Base-by-base conservation (phyloP, 2,113 vertebrate genomes). In the Hippocampus guttulatus region DNA sequence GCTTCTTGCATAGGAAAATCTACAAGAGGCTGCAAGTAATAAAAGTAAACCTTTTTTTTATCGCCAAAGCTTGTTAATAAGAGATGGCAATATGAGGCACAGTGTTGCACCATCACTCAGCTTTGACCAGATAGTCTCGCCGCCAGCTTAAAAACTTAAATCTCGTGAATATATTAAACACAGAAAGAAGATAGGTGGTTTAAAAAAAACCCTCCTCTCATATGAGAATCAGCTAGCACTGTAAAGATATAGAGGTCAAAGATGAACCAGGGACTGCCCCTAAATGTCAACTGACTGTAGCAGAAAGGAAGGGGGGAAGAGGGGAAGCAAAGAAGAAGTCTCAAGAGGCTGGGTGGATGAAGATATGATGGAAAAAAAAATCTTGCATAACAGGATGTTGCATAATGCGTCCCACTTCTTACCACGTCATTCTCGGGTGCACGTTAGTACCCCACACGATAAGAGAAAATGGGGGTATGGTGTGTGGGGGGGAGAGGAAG, bases 251-350 rank as follows among this genome's bases (percentile, higher is more conserved):
- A 67, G 81, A 67, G 85, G 87, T 88, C 80, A 83, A 64, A 61
- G 85, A 70, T 87, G 81, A 87, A 87, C 77, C 74, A 64, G 82
- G 58, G 80, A 83, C 77, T 79, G 73, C 84, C 30, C 27, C 69
- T 79, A 88, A 88, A 90, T 82, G 82, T 89, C 87, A 88, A 83
- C 75, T 45, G 82, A 78, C 76, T 74, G 71, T 69, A 52, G 62
- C 67, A 68, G 71, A 67, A 38, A 60, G 63, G 70, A 66, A 55
- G 73, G 69, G 47, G 69, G 52, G 60, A 38, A 38, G 27, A 61
- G 43, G 23, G 33, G 40, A 67, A 82, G 70, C 9, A 21, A 33
- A 65, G 57, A 47, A 66, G 52, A 74, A 73, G 3, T 78, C 51
- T 79, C 72, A 16, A 67, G 55, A 76, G 72, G 58, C 67, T 70